Evolutionary conservation across 2,888 invertebrate genomes (phyloP), one percentile per base, ranked within the genome.

Genomic region (Watsonalla binaria): DNA sequence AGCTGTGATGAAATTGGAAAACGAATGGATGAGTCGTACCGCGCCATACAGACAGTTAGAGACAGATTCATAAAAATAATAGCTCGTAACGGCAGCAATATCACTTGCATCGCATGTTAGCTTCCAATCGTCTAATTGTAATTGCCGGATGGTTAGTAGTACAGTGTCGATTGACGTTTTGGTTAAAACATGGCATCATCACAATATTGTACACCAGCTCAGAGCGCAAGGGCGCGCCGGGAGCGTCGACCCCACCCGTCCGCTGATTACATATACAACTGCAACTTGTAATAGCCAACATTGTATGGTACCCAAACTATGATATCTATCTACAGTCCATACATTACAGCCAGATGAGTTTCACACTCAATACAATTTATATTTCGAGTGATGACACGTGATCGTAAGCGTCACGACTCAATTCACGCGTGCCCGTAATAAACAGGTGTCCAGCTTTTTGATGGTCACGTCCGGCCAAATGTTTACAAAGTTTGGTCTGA

Each of bases 221-320:
- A 54, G 53, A 60, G 55, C 54, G 58, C 57, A 49, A 65, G 67
- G 78, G 75, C 68, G 75, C 63, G 74, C 65, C 70, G 70, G 63
- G 80, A 61, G 62, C 76, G 65, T 62, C 69, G 80, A 81, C 80
- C 82, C 68, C 73, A 65, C 63, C 70, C 72, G 69, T 66, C 75
- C 73, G 70, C 70, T 80, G 82, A 82, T 80, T 82, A 79, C 71
- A 73, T 74, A 70, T 60, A 70, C 74, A 70, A 79, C 65, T 78
- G 76, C 75, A 72, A 75, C 68, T 73, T 74, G 73, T 76, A 76
- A 74, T 76, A 70, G 61, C 62, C 57, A 60, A 66, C 64, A 54
- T 59, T 57, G 57, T 63, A 37, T 37, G 49, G 15, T 6, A 35
- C 13, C 49, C 14, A 49, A 11, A 49, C 14, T 49, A 49, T 49